Evolutionary conservation across 2,113 vertebrate genomes (phyloP).

Genomic region (Camelus bactrianus): DNA sequence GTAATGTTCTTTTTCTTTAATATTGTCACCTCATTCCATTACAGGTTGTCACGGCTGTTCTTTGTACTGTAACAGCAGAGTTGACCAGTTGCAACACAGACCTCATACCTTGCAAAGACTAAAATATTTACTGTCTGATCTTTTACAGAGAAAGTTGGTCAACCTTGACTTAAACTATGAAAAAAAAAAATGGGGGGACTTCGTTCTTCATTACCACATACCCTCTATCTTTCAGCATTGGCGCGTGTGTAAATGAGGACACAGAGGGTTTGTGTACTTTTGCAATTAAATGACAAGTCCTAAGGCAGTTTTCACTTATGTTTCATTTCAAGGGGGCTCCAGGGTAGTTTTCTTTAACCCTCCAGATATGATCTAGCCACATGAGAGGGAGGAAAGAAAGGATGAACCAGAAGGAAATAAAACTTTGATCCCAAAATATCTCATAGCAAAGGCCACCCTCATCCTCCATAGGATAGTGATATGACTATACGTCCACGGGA

Average conservation of each 20-base stretch:
- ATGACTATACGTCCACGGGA: background rate
- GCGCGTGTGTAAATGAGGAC: background rate
- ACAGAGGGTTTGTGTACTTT: background rate
- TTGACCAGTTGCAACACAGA: background rate
- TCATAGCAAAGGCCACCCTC: background rate
- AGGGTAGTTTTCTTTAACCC: background rate
- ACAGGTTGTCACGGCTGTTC: background rate
- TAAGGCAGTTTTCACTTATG: constrained; percentile 1
- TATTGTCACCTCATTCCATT: background rate
- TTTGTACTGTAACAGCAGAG: background rate
- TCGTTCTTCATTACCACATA: background rate
- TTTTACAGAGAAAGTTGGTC: background rate
- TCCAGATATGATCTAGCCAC: background rate
- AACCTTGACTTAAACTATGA: background rate
- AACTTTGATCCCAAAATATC: background rate
- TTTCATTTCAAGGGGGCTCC: background rate
- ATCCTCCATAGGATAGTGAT: background rate
- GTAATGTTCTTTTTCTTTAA: background rate
- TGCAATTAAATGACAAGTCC: background rate
- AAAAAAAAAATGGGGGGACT: background rate
- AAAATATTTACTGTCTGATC: background rate
- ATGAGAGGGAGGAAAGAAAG: background rate
- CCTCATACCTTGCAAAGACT: background rate
- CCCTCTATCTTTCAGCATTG: background rate
- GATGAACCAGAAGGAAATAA: background rate